phyloP scores from a whole-genome alignment of 2,797 vertebrate genomes.

The Lutjanus argentimaculatus region DNA sequence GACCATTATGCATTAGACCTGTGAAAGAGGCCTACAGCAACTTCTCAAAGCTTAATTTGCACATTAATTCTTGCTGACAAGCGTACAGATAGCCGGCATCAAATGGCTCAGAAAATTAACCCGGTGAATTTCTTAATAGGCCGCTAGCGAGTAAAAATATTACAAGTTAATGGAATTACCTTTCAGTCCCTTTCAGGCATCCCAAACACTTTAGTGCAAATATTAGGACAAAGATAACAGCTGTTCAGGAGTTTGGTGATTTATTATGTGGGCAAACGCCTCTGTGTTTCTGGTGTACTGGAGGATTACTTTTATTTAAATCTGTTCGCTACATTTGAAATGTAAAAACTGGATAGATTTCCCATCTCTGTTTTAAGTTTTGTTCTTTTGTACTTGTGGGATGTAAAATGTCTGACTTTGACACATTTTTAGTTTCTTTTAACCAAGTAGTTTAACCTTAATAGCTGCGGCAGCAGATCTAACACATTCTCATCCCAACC shows the following conservation, averaged over 20 bases:
- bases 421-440: not conserved
- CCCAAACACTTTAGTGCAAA: not conserved
- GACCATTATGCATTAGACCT: conserved; percentile 41
- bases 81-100: conserved; percentile 52
- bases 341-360: not conserved
- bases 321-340: not conserved
- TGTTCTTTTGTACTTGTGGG: not conserved
- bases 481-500: not conserved
- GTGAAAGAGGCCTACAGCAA: conserved; percentile 56
- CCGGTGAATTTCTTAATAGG: conserved; percentile 44
- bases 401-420: too few relatives aligned
- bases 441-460: not conserved
- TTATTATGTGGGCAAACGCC: not conserved
- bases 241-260: not conserved
- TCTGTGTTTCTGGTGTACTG: not conserved
- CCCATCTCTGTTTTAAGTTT: not conserved
- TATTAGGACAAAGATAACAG: not conserved
- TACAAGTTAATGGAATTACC: conserved; percentile 39
- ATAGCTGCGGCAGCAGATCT: too few relatives aligned
- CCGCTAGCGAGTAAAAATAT: conserved; percentile 43
- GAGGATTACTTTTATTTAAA: not conserved
- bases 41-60: conserved; percentile 59
- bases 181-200: conserved; percentile 15
- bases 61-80: conserved; percentile 71
- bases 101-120: conserved; percentile 63